Evolutionary conservation across 2,113 vertebrate species (phyloP).

Genomic region (Brienomyrus brachyistius): DNA sequence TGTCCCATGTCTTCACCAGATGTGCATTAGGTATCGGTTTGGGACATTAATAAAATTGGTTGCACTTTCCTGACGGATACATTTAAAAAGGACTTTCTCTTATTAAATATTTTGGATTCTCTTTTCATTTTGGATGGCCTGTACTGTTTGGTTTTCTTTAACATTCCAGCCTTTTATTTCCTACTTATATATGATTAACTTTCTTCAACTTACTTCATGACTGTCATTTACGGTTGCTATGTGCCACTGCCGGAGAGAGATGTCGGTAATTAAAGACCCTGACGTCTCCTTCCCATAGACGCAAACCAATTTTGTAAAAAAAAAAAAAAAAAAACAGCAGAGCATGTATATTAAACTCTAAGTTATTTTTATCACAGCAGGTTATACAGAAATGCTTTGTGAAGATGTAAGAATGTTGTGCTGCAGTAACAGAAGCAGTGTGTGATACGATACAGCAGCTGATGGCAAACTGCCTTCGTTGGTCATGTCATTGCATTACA

Average conservation of each 20-base stretch:
- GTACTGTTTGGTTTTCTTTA: background rate
- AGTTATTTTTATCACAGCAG: background rate
- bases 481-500: background rate
- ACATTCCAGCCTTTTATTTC: background rate
- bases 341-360: background rate
- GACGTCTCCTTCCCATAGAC: background rate
- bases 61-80: background rate
- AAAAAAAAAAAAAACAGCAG: background rate
- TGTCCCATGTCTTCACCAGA: background rate
- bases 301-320: background rate
- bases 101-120: background rate
- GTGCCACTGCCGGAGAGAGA: background rate
- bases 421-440: background rate
- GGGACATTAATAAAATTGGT: background rate
- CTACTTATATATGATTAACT: background rate
- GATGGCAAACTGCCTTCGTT: background rate
- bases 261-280: background rate
- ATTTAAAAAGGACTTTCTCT: background rate
- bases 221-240: background rate
- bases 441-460: background rate
- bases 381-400: background rate
- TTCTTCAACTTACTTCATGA: background rate
- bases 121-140: background rate
- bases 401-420: too few species aligned
- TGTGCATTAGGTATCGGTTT: background rate